Percentiles rank a stretch among this genome's conserved stretches.
These are phyloP conservation scores for Calameuta pallipes DNA, from an alignment of 2,888 invertebrate genomes.

Conservation along the genomic window DNA sequence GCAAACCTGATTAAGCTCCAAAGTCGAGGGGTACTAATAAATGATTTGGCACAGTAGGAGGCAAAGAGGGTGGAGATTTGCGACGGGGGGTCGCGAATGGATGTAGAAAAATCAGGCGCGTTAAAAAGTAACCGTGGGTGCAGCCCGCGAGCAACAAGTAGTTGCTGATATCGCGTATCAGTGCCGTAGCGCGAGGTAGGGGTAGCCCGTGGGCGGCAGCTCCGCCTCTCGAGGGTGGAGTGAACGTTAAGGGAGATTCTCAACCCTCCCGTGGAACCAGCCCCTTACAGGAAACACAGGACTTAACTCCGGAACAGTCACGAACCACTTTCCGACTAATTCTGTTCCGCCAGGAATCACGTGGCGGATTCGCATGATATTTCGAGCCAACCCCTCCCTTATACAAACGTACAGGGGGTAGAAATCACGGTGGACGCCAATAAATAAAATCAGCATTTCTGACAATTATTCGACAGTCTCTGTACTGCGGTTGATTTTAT, in stretches of 20 bases:
- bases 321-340: not conserved
- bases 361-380: not conserved
- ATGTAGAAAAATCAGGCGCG: constrained; percentile 41
- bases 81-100: not conserved
- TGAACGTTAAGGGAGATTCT: constrained; percentile 39
- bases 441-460: not conserved
- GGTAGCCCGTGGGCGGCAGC: constrained; percentile 55
- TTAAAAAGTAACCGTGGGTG: constrained; percentile 45
- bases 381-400: not conserved
- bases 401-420: not conserved
- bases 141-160: constrained; percentile 52
- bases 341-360: not conserved
- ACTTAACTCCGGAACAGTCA: not conserved
- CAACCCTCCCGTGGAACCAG: constrained; percentile 39
- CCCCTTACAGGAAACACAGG: constrained; percentile 21
- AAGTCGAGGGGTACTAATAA: not conserved
- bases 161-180: constrained; percentile 62
- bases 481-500: too few species aligned
- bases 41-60: not conserved
- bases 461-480: not conserved
- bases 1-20: not conserved
- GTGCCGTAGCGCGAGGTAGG: constrained; percentile 43
- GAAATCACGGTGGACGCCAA: not conserved
- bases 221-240: constrained; percentile 63
- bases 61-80: not conserved